Conservation (phyloP, 2,113 vertebrate genomes). For the Tragelaphus imberbis region DNA sequence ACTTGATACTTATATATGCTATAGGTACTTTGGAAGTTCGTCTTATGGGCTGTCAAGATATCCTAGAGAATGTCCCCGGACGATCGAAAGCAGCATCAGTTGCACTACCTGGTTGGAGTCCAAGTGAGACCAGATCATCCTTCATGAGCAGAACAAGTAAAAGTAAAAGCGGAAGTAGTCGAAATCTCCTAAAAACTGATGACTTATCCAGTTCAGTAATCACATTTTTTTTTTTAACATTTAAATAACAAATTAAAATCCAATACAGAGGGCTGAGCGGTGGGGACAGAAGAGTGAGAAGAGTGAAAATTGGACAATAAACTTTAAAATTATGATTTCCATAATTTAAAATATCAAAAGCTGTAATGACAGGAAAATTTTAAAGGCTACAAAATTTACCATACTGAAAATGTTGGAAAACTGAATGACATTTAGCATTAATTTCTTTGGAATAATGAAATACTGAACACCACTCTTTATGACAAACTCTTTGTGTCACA, state of each 20-base stretch:
- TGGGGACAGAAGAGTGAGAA: neutral
- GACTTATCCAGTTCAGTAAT: conserved; percentile 96
- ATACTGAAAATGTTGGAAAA: conserved; percentile 16
- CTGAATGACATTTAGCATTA: neutral
- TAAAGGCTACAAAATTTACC: neutral
- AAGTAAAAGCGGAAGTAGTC: conserved; percentile 90
- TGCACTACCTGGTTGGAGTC: conserved; percentile 95
- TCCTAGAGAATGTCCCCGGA: conserved; percentile 96
- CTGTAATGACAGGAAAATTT: neutral
- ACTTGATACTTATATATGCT: conserved; percentile 14
- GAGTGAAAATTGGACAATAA: neutral
- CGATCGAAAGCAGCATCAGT: conserved; percentile 93
- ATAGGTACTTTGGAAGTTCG: conserved; percentile 97
- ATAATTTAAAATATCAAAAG: conserved; percentile 18
- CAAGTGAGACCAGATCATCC: conserved; percentile 94
- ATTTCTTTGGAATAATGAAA: conserved; percentile 28
- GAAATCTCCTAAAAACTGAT: conserved; percentile 94
- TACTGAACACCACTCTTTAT: neutral
- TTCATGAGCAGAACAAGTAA: conserved; percentile 97
- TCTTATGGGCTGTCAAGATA: conserved; percentile 99
- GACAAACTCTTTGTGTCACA: neutral
- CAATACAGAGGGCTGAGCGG: neutral
- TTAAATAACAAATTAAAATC: conserved; percentile 32
- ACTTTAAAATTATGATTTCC: neutral
- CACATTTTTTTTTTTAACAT: conserved; percentile 57